A percentile compares a stretch with the other conserved stretches of the same genome.
phyloP scores from a whole-genome alignment of 2,113 vertebrate genomes.

The Bubo scandiacus region DNA sequence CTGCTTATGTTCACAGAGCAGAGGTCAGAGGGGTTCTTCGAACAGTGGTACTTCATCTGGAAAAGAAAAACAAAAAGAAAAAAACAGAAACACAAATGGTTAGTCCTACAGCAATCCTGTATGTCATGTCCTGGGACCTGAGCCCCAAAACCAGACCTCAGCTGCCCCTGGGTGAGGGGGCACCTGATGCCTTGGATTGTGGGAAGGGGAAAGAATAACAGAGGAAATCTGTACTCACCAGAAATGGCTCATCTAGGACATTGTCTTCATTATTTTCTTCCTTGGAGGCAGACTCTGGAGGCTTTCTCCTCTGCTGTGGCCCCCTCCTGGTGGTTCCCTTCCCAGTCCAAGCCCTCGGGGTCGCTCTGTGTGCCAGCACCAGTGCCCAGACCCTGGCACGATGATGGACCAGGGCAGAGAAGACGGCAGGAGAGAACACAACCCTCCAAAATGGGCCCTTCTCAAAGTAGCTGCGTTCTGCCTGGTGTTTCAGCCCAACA shows the following conservation, averaged over 20 bases:
- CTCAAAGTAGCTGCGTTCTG: neutral
- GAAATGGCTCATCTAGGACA: slow-evolving; percentile 67
- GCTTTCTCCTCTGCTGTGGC: neutral
- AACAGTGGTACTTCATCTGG: slow-evolving; percentile 78
- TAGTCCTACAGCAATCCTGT: neutral
- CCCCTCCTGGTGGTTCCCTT: neutral
- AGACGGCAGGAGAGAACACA: neutral
- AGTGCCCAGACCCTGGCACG: slow-evolving; percentile 71
- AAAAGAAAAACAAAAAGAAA: neutral
- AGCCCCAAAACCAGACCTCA: neutral
- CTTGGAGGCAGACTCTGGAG: neutral
- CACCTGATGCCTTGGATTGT: neutral
- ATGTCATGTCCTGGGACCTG: neutral
- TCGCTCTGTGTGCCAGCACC: slow-evolving; percentile 65
- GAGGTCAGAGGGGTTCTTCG: slow-evolving; percentile 79
- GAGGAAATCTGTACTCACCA: slow-evolving; percentile 62
- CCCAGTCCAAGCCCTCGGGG: slow-evolving; percentile 19
- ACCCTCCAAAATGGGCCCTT: neutral
- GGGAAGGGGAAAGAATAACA: neutral
- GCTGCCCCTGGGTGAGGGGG: neutral
- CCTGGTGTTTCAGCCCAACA: neutral
- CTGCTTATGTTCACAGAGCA: slow-evolving; percentile 80
- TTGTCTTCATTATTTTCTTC: neutral
- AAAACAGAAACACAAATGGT: neutral
- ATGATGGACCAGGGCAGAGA: neutral